Base-by-base conservation (phyloP, 2,113 vertebrate genomes). In the Choloepus hoffmanni region DNA sequence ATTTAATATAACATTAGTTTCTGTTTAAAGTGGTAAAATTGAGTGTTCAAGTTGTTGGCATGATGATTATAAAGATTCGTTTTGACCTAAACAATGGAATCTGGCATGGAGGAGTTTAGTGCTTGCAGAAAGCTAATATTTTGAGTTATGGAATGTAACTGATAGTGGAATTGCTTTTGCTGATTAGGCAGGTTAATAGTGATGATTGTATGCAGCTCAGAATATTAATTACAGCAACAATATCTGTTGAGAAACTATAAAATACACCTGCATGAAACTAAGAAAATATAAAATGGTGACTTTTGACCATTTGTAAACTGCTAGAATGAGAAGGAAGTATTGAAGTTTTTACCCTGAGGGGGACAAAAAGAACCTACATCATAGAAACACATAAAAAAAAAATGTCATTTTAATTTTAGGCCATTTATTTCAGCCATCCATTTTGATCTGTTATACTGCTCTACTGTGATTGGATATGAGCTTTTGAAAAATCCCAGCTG, bases 201-300 rank as follows among this genome's bases (percentile, higher is more conserved):
- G n/a, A 26, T 82, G 63, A 88, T 33, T 26, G 4, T 73, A 2
- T 36, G 36, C 11, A n/a, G 40, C 55, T 50, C 13, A 79, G 48
- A 76, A 74, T 73, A 12, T 82, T 63, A 84, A 33, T 23, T 85
- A 45, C 1, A 26, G 12, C 26, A 53, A 77, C n/a, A 30, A 24
- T 55, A 11, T 36, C 36, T 68, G 14, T 14, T 63, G 40, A 55
- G 30, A 82, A 83, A 45, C 24, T 79, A n/a, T 26, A 53, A 76
- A 68, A 50, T 67, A 68, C 9, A 30, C 4, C 26, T 63, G 26
- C 45, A 43, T 85, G 26, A 74, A 76, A 83, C 12, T 90, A 53
- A 87, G 11, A 89, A 83, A 78, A 45, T 21, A 55, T 53, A 89
- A 58, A 77, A n/a, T 92, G 60, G 50, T 53, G 11, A 95, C 77